Conservation (phyloP, 2,797 vertebrate genomes). For the Poeciliopsis infans region DNA sequence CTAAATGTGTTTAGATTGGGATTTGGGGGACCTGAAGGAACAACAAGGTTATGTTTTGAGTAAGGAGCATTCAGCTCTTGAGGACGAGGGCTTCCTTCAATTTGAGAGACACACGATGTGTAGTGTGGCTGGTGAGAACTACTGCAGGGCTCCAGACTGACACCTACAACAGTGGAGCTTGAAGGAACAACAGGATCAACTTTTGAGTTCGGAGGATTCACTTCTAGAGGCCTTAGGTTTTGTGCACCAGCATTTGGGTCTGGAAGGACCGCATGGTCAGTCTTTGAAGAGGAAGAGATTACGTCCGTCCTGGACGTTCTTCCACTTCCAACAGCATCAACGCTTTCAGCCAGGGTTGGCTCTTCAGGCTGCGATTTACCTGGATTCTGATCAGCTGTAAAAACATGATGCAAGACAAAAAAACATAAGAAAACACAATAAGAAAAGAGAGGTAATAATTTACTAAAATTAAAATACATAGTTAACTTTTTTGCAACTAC, state of each 20-base stretch:
- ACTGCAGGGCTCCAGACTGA: background rate
- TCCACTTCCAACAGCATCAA: background rate
- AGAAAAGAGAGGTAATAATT: background rate
- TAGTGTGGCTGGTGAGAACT: background rate
- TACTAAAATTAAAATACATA: background rate
- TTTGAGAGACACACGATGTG: background rate
- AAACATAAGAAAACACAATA: background rate
- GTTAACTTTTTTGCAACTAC: background rate
- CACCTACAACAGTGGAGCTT: background rate
- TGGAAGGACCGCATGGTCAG: background rate
- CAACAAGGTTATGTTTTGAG: background rate
- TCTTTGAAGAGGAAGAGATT: background rate
- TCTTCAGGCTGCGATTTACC: background rate
- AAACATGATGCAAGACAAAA: background rate
- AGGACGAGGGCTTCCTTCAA: background rate
- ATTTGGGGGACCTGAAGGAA: background rate
- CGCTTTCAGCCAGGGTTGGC: background rate
- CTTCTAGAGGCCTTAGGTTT: background rate
- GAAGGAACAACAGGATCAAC: background rate
- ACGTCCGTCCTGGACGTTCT: background rate
- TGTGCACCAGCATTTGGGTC: too few species aligned
- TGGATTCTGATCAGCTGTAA: background rate
- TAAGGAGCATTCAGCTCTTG: background rate
- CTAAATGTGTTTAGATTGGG: background rate
- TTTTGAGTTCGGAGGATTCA: background rate